These are phyloP conservation scores for Lysiphlebus fabarum DNA, from an alignment of 1,140 invertebrate genomes.

Conservation along the genomic window DNA sequence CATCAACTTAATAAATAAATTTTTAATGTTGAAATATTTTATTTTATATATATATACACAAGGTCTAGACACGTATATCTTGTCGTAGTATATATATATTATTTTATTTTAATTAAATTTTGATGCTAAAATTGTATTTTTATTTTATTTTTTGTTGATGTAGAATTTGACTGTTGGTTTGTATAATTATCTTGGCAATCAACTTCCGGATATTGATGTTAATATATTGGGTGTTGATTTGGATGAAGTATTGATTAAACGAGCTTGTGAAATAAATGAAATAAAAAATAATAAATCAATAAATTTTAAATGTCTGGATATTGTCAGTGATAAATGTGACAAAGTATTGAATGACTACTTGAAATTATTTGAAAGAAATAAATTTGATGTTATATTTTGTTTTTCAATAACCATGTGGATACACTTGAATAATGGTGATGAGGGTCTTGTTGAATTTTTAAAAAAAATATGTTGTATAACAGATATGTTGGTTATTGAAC, in stretches of 20 bases:
- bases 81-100: too few relatives aligned
- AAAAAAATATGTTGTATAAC: conserved; percentile 55
- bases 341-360: conserved; percentile 53
- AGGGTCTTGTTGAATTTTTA: conserved; percentile 63
- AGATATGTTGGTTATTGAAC: conserved; percentile 69
- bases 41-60: background rate
- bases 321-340: conserved; percentile 55
- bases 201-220: conserved; percentile 47
- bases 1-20: too few relatives aligned
- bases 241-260: conserved; percentile 66
- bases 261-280: conserved; percentile 58
- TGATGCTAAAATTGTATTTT: too few relatives aligned
- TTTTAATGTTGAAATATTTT: too few relatives aligned
- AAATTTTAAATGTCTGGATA: conserved; percentile 61
- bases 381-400: conserved; percentile 72
- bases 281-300: conserved; percentile 49
- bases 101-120: conserved; percentile 21
- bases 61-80: conserved; percentile 1
- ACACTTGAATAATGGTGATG: conserved; percentile 77
- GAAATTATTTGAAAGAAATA: conserved; percentile 39
- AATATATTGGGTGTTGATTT: conserved; percentile 71
- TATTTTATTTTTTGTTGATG: conserved; percentile 42
- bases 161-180: conserved; percentile 64
- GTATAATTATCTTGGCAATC: conserved; percentile 55
- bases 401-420: conserved; percentile 88